phyloP scores from a whole-genome alignment of 2,888 invertebrate species.

The Iphiclides podalirius region DNA sequence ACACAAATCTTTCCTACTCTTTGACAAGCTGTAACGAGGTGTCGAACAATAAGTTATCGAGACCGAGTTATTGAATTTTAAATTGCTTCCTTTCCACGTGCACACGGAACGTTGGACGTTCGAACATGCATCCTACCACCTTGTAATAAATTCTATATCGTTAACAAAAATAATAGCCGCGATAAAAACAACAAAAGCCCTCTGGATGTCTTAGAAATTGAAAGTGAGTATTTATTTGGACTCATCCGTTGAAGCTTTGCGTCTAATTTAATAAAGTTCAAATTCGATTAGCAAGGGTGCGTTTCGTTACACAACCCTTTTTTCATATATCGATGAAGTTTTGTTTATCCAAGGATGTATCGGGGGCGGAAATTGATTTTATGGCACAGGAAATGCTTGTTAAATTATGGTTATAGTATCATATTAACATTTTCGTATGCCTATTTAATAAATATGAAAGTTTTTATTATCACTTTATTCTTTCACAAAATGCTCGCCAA shows the following conservation, averaged over 20 bases:
- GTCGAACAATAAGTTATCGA: conserved; percentile 64
- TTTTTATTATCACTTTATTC: too few relatives aligned
- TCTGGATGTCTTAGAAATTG: conserved; percentile 13
- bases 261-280: neutral
- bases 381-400: conserved; percentile 14
- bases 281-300: neutral
- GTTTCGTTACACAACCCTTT: conserved; percentile 31
- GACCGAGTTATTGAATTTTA: conserved; percentile 58
- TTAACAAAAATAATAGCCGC: neutral
- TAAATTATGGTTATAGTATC: conserved; percentile 20
- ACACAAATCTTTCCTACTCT: conserved; percentile 39
- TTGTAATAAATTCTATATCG: conserved; percentile 3
- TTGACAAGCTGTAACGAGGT: conserved; percentile 50
- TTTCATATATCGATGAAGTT: conserved; percentile 28
- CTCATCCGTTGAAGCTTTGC: neutral
- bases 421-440: neutral
- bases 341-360: conserved; percentile 18
- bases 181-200: conserved; percentile 7
- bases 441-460: neutral
- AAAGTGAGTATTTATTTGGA: conserved; percentile 6
- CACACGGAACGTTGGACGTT: neutral
- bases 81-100: conserved; percentile 46
- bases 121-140: conserved; percentile 31
- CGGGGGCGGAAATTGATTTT: conserved; percentile 23
- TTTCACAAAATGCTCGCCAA: too few relatives aligned